A percentile compares a stretch with the other conserved stretches of the same genome.
Evolutionary conservation across 1,140 invertebrate genomes (phyloP).

Genomic region (Tetranychus urticae): DNA sequence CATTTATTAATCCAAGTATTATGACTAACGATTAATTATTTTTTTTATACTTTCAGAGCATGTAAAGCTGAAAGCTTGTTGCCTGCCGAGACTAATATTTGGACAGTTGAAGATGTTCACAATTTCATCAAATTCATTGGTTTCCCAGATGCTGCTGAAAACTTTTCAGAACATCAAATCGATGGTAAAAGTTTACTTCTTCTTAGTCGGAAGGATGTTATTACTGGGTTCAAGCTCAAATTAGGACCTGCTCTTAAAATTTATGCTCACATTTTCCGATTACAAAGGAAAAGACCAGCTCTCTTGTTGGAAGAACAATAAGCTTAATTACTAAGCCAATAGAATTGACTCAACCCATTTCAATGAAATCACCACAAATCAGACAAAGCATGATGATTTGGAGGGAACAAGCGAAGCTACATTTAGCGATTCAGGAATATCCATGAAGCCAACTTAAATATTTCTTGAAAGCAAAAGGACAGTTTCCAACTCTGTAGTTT

Average conservation of each 20-base stretch:
- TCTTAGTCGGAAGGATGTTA: constrained; percentile 49
- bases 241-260: constrained; percentile 64
- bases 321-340: not conserved
- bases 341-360: too few species aligned
- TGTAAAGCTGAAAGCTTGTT: not conserved
- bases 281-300: constrained; percentile 17
- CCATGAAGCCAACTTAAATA: too few species aligned
- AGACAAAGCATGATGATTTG: too few species aligned
- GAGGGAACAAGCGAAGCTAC: too few species aligned
- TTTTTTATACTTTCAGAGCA: not conserved
- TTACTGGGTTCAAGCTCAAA: constrained; percentile 45
- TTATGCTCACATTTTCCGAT: constrained; percentile 36
- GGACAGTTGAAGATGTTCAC: constrained; percentile 54
- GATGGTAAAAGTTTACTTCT: constrained; percentile 57
- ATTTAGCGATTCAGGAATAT: too few species aligned
- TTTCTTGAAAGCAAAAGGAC: too few species aligned
- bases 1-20: too few species aligned
- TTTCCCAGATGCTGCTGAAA: constrained; percentile 27
- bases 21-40: too few species aligned
- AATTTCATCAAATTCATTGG: constrained; percentile 30
- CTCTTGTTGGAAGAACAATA: not conserved
- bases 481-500: too few species aligned
- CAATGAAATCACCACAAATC: too few species aligned
- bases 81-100: constrained; percentile 35
- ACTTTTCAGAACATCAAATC: constrained; percentile 60